Conservation (phyloP, 1,140 invertebrate species). For the Varroa destructor region DNA sequence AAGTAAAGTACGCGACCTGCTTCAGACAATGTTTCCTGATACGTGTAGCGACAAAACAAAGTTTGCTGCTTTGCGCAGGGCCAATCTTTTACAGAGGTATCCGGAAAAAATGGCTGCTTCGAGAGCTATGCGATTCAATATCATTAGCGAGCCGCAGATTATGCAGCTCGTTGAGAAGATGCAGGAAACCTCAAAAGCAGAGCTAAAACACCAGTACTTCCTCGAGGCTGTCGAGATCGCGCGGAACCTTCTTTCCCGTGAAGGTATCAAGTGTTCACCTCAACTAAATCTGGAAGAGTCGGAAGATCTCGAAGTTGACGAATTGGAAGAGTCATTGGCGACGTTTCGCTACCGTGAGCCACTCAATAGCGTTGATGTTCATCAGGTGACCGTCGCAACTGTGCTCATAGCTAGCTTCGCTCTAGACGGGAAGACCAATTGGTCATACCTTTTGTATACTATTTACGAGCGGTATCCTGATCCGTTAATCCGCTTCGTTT, state of each 20-base stretch:
- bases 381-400: conserved; percentile 37
- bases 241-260: conserved; percentile 26
- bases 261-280: conserved; percentile 33
- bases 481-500: conserved; percentile 46
- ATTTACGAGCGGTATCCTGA: conserved; percentile 58
- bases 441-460: conserved; percentile 53
- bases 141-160: conserved; percentile 15
- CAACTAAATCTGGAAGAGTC: conserved; percentile 27
- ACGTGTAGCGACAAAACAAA: conserved; percentile 54
- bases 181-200: conserved; percentile 2
- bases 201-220: conserved; percentile 14
- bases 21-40: conserved; percentile 45
- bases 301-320: conserved; percentile 32
- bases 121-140: conserved; percentile 24
- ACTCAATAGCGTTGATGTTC: conserved; percentile 39
- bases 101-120: conserved; percentile 36
- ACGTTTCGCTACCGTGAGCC: conserved; percentile 29
- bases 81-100: conserved; percentile 51
- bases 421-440: conserved; percentile 48
- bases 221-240: conserved; percentile 12
- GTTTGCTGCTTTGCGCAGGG: conserved; percentile 51
- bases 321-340: conserved; percentile 4
- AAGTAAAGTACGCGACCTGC: conserved; percentile 48
- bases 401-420: conserved; percentile 41
- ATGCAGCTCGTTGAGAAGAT: conserved; percentile 16